These are phyloP conservation scores for Pyrochroa serraticornis DNA, from an alignment of 2,888 invertebrate species.

Conservation along the genomic window DNA sequence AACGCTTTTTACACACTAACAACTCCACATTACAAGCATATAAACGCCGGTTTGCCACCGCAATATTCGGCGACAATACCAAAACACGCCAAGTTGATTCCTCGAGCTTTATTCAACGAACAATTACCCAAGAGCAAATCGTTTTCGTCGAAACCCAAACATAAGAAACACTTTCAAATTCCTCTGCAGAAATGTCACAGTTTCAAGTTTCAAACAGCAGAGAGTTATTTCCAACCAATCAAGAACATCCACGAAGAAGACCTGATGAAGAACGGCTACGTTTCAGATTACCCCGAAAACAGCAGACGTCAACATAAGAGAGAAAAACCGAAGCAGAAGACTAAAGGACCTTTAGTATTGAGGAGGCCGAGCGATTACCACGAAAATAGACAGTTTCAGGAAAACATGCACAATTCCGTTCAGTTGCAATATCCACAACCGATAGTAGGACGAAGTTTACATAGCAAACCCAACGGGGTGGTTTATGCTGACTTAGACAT, in stretches of 20 bases:
- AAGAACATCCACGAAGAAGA: slow-evolving; percentile 64
- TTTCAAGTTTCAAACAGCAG: slow-evolving; percentile 61
- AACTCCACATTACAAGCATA: slow-evolving; percentile 65
- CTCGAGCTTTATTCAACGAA: slow-evolving; percentile 55
- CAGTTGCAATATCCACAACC: slow-evolving; percentile 58
- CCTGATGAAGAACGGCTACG: slow-evolving; percentile 56
- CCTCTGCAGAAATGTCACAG: slow-evolving; percentile 70
- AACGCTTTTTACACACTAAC: slow-evolving; percentile 60
- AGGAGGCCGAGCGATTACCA: slow-evolving; percentile 52
- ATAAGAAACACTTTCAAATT: slow-evolving; percentile 69
- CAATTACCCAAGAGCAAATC: slow-evolving; percentile 56
- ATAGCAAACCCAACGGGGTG: slow-evolving; percentile 54
- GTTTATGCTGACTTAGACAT: slow-evolving; percentile 60
- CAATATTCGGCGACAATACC: slow-evolving; percentile 62
- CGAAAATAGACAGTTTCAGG: slow-evolving; percentile 51
- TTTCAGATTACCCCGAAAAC: slow-evolving; percentile 51
- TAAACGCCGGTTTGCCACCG: slow-evolving; percentile 60
- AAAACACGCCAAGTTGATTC: slow-evolving; percentile 59
- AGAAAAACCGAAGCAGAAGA: slow-evolving; percentile 50
- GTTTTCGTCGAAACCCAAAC: slow-evolving; percentile 57
- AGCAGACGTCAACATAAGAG: slow-evolving; percentile 42
- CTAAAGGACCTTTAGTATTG: slow-evolving; percentile 54
- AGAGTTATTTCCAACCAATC: slow-evolving; percentile 70
- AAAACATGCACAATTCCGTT: slow-evolving; percentile 53
- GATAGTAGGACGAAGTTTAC: slow-evolving; percentile 42